Evolutionary conservation across 2,888 invertebrate genomes (phyloP).

Genomic region (Alcis repandata): DNA sequence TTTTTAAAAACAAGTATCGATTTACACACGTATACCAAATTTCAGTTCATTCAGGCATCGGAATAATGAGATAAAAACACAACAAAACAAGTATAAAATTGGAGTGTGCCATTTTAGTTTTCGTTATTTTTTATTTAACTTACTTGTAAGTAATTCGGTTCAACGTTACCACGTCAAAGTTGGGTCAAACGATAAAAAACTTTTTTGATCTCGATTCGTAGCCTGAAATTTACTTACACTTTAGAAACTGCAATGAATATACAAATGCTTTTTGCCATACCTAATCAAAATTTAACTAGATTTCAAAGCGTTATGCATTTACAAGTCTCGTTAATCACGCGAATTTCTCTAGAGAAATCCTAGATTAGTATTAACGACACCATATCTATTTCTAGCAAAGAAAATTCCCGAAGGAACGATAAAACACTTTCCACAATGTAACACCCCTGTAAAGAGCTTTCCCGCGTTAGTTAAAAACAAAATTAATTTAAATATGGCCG

Average conservation of each 20-base stretch:
- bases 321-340: conserved; percentile 11
- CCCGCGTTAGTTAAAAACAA: conserved; percentile 74
- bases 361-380: conserved; percentile 46
- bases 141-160: too few species aligned
- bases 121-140: too few species aligned
- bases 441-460: conserved; percentile 67
- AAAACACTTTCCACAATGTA: conserved; percentile 65
- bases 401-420: conserved; percentile 59
- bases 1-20: too few species aligned
- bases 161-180: too few species aligned
- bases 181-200: too few species aligned
- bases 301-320: conserved; percentile 7
- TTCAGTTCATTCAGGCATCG: too few species aligned
- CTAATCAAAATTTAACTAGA: conserved; percentile 7
- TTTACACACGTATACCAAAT: too few species aligned
- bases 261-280: background rate
- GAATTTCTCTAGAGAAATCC: conserved; percentile 40
- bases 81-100: too few species aligned
- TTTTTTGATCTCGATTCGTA: too few species aligned
- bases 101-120: too few species aligned
- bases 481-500: conserved; percentile 78
- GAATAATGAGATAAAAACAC: too few species aligned
- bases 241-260: background rate
- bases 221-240: background rate
- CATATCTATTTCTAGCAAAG: conserved; percentile 48